Percentiles rank a stretch among this genome's conserved stretches.
These are phyloP conservation scores for Nicator chloris DNA, from an alignment of 2,113 vertebrate genomes.

Conservation along the genomic window DNA sequence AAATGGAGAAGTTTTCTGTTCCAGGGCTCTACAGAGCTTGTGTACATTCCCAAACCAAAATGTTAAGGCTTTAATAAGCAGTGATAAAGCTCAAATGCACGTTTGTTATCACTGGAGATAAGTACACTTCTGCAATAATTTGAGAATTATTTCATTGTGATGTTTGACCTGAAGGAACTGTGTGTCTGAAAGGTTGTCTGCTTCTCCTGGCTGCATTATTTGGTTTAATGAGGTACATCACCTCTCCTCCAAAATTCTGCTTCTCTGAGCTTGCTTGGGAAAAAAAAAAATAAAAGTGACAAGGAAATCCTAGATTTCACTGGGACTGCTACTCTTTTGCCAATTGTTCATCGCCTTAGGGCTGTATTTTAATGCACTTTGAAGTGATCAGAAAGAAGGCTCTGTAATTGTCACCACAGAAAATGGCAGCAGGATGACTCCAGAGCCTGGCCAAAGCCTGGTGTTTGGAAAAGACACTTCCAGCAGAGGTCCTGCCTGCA, in stretches of 20 bases:
- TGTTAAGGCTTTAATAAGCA: not conserved
- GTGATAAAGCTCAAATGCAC: not conserved
- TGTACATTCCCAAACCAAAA: not conserved
- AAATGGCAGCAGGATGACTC: not conserved
- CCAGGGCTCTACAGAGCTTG: not conserved
- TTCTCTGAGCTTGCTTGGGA: not conserved
- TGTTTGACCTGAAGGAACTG: not conserved
- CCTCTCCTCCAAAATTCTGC: not conserved
- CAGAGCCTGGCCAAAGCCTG: not conserved
- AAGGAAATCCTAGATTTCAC: not conserved
- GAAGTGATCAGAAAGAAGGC: not conserved
- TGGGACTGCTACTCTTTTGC: not conserved
- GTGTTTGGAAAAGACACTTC: not conserved
- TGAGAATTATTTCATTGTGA: not conserved
- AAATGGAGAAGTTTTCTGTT: not conserved
- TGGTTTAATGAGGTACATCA: conserved; percentile 7
- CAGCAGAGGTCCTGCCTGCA: not conserved
- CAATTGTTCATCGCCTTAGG: not conserved
- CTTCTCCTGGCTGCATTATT: not conserved
- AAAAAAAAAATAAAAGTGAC: too few relatives aligned
- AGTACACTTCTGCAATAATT: not conserved
- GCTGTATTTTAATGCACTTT: conserved; percentile 1
- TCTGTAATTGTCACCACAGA: not conserved
- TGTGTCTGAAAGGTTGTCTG: not conserved
- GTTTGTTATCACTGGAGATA: not conserved